Evolutionary conservation across 2,797 vertebrate species (phyloP).

Genomic region (Propithecus perrieri): DNA sequence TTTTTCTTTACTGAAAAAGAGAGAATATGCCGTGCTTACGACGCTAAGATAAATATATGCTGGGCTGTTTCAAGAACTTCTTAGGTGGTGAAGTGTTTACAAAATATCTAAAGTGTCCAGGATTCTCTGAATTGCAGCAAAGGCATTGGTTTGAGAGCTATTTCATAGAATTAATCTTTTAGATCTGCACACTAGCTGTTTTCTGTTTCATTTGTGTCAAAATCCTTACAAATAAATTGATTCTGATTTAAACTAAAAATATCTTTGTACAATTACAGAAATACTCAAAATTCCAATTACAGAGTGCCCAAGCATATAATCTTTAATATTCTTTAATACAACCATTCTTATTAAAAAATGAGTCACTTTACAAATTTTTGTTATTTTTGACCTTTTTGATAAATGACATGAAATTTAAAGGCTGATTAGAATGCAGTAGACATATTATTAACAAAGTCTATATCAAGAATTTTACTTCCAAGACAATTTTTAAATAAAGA

Average conservation of each 20-base stretch:
- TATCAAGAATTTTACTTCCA: neutral
- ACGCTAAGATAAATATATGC: neutral
- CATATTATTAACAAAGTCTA: neutral
- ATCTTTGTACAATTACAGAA: neutral
- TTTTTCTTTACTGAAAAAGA: neutral
- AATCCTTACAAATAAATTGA: neutral
- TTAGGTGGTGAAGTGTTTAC: slow-evolving; percentile 13
- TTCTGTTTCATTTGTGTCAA: neutral
- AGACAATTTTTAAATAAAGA: neutral
- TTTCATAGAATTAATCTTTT: neutral
- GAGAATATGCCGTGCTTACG: neutral
- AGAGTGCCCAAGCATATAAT: neutral
- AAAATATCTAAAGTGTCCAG: neutral
- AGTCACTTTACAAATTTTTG: neutral
- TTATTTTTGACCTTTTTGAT: neutral
- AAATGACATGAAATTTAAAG: neutral
- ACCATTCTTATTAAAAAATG: neutral
- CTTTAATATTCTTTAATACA: neutral
- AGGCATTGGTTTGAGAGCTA: neutral
- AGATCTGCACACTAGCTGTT: neutral
- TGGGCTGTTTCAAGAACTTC: neutral
- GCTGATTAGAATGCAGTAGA: neutral
- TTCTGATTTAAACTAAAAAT: neutral
- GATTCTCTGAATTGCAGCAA: neutral
- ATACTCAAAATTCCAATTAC: neutral